These are phyloP conservation scores for Branchipolynoe longqiensis DNA, from an alignment of 2,888 invertebrate species.

Conservation along the genomic window DNA sequence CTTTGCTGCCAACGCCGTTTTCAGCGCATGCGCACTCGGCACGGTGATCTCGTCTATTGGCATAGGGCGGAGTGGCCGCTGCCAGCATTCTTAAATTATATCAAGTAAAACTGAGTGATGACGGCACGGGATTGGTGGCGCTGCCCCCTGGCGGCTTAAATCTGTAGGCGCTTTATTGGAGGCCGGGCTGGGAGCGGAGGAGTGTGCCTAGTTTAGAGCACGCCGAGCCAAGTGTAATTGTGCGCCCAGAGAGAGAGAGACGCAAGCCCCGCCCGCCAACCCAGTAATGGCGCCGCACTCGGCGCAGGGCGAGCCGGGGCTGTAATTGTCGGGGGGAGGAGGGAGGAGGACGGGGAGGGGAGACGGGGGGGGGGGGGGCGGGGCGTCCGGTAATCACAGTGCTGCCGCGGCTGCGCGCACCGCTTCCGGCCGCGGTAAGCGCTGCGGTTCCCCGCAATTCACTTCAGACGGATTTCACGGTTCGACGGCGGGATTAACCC, in stretches of 20 bases:
- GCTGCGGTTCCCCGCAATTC: not conserved
- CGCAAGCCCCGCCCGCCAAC: not conserved
- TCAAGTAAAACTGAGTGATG: slow-evolving; percentile 21
- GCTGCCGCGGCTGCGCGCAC: not conserved
- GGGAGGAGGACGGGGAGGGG: not conserved
- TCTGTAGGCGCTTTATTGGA: slow-evolving; percentile 5
- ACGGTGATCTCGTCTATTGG: slow-evolving; percentile 20
- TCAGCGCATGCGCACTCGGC: no score
- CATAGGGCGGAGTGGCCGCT: not conserved
- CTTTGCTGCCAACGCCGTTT: no score
- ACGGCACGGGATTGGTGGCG: not conserved
- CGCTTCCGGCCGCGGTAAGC: not conserved
- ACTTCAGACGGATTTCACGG: slow-evolving; percentile 16
- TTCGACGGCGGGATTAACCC: not conserved
- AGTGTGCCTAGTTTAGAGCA: not conserved
- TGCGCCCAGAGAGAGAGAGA: not conserved
- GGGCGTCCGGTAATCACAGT: not conserved
- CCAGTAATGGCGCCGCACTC: slow-evolving; percentile 12
- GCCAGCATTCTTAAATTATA: slow-evolving; percentile 23
- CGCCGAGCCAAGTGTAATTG: slow-evolving; percentile 7
- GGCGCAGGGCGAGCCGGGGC: no score
- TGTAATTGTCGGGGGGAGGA: not conserved
- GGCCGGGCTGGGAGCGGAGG: not conserved
- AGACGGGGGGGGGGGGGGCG: not conserved
- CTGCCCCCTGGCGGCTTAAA: slow-evolving; percentile 33